Evolutionary conservation across 1,140 invertebrate species (phyloP), one percentile per base, ranked within the genome.

Genomic region (Camponotus pennsylvanicus): DNA sequence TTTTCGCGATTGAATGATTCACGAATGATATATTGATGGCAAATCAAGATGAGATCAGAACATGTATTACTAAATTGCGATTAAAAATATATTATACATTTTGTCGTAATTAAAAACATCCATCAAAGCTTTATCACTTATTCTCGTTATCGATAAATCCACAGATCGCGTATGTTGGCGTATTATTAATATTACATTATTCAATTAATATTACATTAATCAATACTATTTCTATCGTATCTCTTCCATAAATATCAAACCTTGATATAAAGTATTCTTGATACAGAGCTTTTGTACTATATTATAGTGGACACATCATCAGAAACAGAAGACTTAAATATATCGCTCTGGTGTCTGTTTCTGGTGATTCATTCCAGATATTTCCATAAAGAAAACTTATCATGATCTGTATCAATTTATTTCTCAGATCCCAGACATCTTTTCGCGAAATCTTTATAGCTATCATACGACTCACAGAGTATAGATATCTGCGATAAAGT

Each of bases 1-100:
- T 59, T 71, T 55, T 27, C 70, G 21, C 52, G 71, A 82, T 82
- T 52, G 13, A 76, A 15, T 34, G 55, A 75, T 57, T 37, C 0
- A 34, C 18, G 15, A 21, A 71, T 63, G 27, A n/a, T 13, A 18
- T 73, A 73, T 34, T 59, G 9, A 27, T 27, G 15, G 67, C 27
- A n/a, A 80, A 21, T 40, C 3, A 13, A 69, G 15, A 45, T 45
- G 13, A 52, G 49, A 70, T 80, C 3, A 73, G 13, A 59, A 57
- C n/a, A 18, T 0, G 11, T 13, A 13, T 1, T 69, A 52, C 40
- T 63, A 82, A 59, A 32, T 21, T 9, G 9, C 21, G 27, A 82
- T 82, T 71, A n/a, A 13, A 82, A 59, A 15, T 5, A 13, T 27
- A 13, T n/a, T 1, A 32, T 63, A 37, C 11, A 15, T 3, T 15